Percentiles rank a stretch among this genome's conserved stretches.
Evolutionary conservation across 2,113 vertebrate species (phyloP).

Genomic region (Stegastes partitus): DNA sequence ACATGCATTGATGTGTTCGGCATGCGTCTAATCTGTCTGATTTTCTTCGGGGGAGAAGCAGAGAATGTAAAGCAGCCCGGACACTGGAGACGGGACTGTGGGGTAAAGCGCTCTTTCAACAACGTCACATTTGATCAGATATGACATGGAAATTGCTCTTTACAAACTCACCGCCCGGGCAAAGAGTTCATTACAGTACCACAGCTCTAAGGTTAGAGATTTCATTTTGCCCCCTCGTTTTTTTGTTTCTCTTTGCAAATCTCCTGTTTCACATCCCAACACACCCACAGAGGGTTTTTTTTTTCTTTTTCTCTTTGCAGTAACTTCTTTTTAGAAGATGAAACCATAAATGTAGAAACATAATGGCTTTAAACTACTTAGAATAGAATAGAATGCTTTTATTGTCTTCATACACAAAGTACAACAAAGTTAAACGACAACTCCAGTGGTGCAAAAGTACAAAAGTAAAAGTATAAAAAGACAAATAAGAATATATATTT

Average conservation of each 20-base stretch:
- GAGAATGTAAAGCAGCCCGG: neutral
- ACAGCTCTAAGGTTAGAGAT: constrained; percentile 41
- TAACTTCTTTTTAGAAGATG: neutral
- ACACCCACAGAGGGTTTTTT: neutral
- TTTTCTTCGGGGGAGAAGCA: constrained; percentile 21
- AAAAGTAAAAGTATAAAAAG: no score
- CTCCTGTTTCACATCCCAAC: constrained; percentile 47
- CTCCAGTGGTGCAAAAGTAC: no score
- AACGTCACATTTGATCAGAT: constrained; percentile 66
- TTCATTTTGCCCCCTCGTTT: constrained; percentile 3
- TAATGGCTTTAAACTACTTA: neutral
- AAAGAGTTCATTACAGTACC: constrained; percentile 53
- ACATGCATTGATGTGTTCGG: constrained; percentile 20
- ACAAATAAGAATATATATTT: no score
- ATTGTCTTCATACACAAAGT: no score
- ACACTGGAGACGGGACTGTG: constrained; percentile 41
- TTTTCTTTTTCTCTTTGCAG: neutral
- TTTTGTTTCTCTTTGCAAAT: constrained; percentile 17
- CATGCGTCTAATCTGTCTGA: constrained; percentile 18
- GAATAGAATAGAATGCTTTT: no score
- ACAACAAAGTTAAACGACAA: no score
- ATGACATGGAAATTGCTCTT: constrained; percentile 70
- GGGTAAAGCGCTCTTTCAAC: constrained; percentile 43
- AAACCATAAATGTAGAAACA: neutral
- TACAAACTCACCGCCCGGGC: constrained; percentile 43